These are phyloP conservation scores for Platichthys flesus DNA, from an alignment of 2,113 vertebrate species.

Conservation along the genomic window DNA sequence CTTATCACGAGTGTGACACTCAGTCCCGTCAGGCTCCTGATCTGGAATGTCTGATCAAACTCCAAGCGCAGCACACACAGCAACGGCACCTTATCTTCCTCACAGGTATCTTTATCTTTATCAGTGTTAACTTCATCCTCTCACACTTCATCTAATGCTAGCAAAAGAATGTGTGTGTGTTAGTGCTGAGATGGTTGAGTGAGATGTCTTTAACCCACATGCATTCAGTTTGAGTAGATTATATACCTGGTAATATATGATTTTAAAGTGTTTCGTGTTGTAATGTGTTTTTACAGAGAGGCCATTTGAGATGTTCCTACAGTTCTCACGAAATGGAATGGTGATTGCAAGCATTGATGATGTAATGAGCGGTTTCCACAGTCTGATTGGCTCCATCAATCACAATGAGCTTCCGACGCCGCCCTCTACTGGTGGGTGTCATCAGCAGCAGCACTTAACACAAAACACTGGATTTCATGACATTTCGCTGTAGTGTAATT, in stretches of 20 bases:
- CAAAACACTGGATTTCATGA: not conserved
- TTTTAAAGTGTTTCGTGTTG: not conserved
- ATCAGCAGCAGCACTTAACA: constrained; percentile 1
- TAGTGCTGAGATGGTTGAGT: not conserved
- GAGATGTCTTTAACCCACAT: not conserved
- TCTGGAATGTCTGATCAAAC: constrained; percentile 92
- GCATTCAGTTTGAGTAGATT: not conserved
- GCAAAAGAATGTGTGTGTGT: not conserved
- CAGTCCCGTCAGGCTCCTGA: constrained; percentile 91
- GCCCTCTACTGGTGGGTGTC: constrained; percentile 86
- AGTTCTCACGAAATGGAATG: constrained; percentile 89
- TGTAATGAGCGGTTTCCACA: constrained; percentile 89
- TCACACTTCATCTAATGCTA: not conserved
- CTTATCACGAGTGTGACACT: constrained; percentile 95
- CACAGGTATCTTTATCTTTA: constrained; percentile 83
- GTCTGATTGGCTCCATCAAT: constrained; percentile 86
- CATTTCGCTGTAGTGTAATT: constrained; percentile 1
- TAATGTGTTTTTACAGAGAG: constrained; percentile 81
- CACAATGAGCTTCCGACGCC: constrained; percentile 83
- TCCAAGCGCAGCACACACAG: constrained; percentile 93
- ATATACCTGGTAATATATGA: not conserved
- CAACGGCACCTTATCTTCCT: constrained; percentile 93
- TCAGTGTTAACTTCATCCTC: not conserved
- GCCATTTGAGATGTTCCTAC: constrained; percentile 83
- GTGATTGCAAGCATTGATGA: constrained; percentile 90